phyloP scores from a whole-genome alignment of 2,888 invertebrate species.

The Drosophila kuntzei region DNA sequence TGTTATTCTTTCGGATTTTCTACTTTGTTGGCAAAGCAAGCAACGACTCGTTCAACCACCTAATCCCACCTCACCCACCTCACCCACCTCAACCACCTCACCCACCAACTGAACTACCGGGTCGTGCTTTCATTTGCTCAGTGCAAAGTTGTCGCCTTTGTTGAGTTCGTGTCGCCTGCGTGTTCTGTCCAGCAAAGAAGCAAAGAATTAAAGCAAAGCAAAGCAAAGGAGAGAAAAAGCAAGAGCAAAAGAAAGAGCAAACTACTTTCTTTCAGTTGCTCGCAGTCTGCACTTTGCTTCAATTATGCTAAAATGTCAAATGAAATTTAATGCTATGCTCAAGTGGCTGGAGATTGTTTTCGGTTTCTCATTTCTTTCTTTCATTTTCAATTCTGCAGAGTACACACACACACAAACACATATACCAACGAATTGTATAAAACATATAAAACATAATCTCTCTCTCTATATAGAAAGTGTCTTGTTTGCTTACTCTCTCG shows the following conservation, averaged over 20 bases:
- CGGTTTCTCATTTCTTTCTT: constrained; percentile 7
- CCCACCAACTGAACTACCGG: neutral
- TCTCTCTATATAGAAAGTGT: neutral
- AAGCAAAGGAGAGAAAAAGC: constrained; percentile 2
- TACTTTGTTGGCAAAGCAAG: constrained; percentile 82
- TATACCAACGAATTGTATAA: neutral
- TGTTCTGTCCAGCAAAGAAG: constrained; percentile 40
- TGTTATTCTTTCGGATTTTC: constrained; percentile 84
- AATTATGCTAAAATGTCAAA: constrained; percentile 83
- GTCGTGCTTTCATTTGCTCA: constrained; percentile 73
- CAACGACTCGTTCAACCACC: constrained; percentile 42
- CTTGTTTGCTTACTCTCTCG: neutral
- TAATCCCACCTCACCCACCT: neutral
- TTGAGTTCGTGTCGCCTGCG: constrained; percentile 64
- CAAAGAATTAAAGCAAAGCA: constrained; percentile 11
- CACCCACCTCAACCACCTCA: neutral
- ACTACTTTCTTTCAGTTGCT: constrained; percentile 29
- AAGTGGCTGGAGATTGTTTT: constrained; percentile 69
- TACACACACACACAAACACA: too few relatives aligned
- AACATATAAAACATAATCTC: neutral
- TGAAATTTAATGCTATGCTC: constrained; percentile 83
- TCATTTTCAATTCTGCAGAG: neutral
- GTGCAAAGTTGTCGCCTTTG: constrained; percentile 79
- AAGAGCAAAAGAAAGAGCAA: neutral
- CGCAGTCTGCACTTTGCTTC: constrained; percentile 60